Evolutionary conservation across 2,797 vertebrate genomes (phyloP), one percentile per base, ranked within the genome.

Genomic region (Oreonectes daqikongensis): DNA sequence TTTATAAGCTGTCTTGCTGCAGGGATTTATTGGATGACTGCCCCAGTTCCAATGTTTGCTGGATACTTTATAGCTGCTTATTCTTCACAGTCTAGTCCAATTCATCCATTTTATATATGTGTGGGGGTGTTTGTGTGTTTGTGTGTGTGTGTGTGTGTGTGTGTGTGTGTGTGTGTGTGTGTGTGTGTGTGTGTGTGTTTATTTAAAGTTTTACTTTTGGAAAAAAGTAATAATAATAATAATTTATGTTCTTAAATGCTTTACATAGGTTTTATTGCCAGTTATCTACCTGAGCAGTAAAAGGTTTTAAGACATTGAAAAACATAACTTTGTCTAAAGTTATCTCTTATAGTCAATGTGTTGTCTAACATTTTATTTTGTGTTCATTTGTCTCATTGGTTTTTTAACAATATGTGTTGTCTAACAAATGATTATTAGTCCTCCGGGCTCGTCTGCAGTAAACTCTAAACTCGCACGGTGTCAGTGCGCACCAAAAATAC

Each of bases 401-500:
- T n/a, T 64, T 38, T 64, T n/a, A n/a, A n/a, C n/a, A n/a, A n/a
- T n/a, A n/a, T n/a, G n/a, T n/a, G n/a, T n/a, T n/a, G n/a, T n/a
- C n/a, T n/a, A n/a, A n/a, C n/a, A n/a, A n/a, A n/a, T n/a, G n/a
- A n/a, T n/a, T n/a, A n/a, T n/a, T n/a, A n/a, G n/a, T n/a, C n/a
- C 0, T 48, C 2, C 55, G 52, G 0, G 1, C 44, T 60, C 50
- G 55, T 50, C 32, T 73, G 74, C 72, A 83, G 65, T 78, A 24
- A 64, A 35, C 11, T 44, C 6, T 40, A 40, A 1, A 32, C 72
- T 80, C 76, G 48, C 83, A 72, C 20, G 83, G 81, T 80, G 85
- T 86, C 85, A 82, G 75, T 84, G 69, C 81, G 59, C 75, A 65
- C 72, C 72, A 69, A 46, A 68, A 63, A 40, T 61, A 61, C 18